A percentile compares a stretch with the other conserved stretches of the same genome.
These are phyloP conservation scores for Recurvirostra avosetta DNA, from an alignment of 2,113 vertebrate genomes.

Conservation along the genomic window DNA sequence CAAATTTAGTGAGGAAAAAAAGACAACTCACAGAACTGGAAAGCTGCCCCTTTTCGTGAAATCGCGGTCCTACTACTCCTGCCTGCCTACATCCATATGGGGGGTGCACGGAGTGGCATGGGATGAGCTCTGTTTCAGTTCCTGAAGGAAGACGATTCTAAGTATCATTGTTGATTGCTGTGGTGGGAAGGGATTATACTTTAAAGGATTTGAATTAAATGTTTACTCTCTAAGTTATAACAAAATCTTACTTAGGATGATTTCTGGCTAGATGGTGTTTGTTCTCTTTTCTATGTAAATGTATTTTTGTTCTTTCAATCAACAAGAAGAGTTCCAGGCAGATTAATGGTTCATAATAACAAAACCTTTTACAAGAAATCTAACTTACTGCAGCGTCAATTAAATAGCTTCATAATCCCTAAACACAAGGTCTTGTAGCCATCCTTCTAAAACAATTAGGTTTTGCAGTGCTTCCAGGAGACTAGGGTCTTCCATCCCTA, in stretches of 20 bases:
- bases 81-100: background rate
- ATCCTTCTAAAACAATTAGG: background rate
- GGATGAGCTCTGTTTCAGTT: background rate
- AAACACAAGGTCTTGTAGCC: background rate
- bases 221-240: background rate
- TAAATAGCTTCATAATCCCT: background rate
- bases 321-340: background rate
- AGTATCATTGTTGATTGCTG: background rate
- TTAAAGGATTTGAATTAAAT: background rate
- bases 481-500: background rate
- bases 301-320: background rate
- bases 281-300: background rate
- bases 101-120: background rate
- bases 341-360: background rate
- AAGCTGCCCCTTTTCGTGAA: background rate
- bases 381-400: background rate
- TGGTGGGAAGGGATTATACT: background rate
- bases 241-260: background rate
- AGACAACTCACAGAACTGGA: background rate
- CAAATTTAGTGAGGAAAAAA: background rate
- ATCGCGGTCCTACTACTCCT: background rate
- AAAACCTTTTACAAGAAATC: background rate
- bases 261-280: background rate
- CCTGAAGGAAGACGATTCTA: background rate
- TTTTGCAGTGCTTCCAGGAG: background rate